Conservation (phyloP, 2,797 vertebrate species). For the Lagodon rhomboides region DNA sequence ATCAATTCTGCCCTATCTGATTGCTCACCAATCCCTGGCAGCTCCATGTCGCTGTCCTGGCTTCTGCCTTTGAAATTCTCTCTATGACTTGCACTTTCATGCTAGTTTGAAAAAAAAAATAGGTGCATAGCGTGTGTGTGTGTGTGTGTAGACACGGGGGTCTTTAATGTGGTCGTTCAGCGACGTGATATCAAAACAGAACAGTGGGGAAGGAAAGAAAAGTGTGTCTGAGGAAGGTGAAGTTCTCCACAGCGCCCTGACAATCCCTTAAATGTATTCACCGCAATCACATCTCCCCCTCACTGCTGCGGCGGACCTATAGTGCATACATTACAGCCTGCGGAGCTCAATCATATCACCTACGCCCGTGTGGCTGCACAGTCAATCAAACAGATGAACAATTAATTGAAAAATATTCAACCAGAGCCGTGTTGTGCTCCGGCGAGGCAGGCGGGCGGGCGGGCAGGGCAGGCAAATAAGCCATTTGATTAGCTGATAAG, state of each 20-base stretch:
- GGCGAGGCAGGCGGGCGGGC: conserved; percentile 68
- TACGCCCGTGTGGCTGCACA: conserved; percentile 52
- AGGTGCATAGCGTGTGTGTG: conserved; percentile 49
- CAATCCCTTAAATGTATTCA: conserved; percentile 56
- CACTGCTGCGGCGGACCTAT: conserved; percentile 51
- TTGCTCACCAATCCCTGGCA: conserved; percentile 86
- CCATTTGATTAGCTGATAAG: conserved; percentile 86
- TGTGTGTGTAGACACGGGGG: too few species aligned
- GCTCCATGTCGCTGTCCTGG: conserved; percentile 81
- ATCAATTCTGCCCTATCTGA: conserved; percentile 88
- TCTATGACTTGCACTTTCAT: conserved; percentile 85
- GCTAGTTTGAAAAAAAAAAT: conserved; percentile 57
- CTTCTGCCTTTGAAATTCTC: conserved; percentile 82
- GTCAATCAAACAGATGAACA: conserved; percentile 77
- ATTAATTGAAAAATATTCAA: conserved; percentile 82
- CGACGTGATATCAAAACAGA: conserved; percentile 7
- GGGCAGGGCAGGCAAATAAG: conserved; percentile 78
- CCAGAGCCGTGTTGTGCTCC: conserved; percentile 66
- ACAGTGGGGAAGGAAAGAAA: neutral
- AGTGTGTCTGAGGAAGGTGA: neutral
- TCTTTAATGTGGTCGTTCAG: conserved; percentile 48
- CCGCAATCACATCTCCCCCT: conserved; percentile 51
- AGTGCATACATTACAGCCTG: conserved; percentile 56
- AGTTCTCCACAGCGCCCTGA: conserved; percentile 22
- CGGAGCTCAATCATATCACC: conserved; percentile 69